Conservation (phyloP, 92 coral and sea anemone genomes). For the Bergia sp. region DNA sequence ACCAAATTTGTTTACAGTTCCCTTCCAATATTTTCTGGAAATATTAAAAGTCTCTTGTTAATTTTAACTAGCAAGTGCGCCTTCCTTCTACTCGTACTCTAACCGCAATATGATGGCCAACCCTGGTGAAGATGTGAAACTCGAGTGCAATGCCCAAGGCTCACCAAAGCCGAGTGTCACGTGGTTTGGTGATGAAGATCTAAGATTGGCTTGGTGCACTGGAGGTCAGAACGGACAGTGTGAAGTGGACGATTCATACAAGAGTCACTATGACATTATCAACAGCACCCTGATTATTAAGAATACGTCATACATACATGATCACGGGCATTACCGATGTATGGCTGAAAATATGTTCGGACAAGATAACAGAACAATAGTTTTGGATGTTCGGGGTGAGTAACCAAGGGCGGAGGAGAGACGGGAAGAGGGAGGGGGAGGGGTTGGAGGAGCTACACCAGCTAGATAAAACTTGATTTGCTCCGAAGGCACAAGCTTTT, state of each 20-base stretch:
- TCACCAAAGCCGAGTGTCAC: constrained; percentile 40
- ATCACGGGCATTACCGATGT: constrained; percentile 21
- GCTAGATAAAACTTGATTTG: too few species aligned
- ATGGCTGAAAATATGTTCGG: constrained; percentile 20
- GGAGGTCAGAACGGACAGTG: not conserved
- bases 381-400: constrained; percentile 9
- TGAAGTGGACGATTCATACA: not conserved
- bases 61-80: not conserved
- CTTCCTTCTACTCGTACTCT: not conserved
- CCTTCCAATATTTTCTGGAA: not conserved
- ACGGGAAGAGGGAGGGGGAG: too few species aligned
- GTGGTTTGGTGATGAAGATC: constrained; percentile 40
- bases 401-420: not conserved
- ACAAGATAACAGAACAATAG: not conserved
- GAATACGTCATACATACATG: not conserved
- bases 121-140: not conserved
- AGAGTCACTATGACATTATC: not conserved
- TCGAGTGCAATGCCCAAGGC: constrained; percentile 20
- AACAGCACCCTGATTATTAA: not conserved
- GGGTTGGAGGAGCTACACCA: too few species aligned
- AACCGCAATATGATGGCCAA: not conserved
- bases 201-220: constrained; percentile 7
- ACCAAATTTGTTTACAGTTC: too few species aligned
- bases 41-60: not conserved
- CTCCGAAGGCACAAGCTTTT: too few species aligned